These are phyloP conservation scores for Austrofundulus limnaeus DNA, from an alignment of 2,113 vertebrate species.

Conservation along the genomic window DNA sequence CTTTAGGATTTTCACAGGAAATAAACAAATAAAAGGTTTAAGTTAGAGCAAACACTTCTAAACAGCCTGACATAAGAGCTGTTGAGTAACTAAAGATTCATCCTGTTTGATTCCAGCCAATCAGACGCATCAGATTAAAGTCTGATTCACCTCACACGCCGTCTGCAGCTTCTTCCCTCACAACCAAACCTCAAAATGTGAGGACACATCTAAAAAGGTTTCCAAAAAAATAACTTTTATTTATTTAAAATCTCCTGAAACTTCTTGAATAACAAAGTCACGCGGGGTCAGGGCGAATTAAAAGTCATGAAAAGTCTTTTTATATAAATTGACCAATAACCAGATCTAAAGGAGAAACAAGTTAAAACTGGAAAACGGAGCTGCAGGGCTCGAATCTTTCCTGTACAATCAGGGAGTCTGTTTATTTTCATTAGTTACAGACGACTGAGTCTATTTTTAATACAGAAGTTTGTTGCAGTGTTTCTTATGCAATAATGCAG, in stretches of 20 bases:
- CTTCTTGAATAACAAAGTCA: too few species aligned
- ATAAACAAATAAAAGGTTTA: neutral
- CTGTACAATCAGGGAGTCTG: neutral
- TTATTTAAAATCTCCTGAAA: too few species aligned
- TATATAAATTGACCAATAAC: neutral
- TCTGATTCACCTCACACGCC: neutral
- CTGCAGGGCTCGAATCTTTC: neutral
- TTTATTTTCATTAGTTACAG: neutral
- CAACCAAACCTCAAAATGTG: neutral
- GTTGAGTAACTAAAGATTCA: slow-evolving; percentile 9
- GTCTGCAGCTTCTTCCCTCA: neutral
- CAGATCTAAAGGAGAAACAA: neutral
- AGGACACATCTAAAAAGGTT: neutral
- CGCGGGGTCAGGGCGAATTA: neutral
- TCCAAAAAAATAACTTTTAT: too few species aligned
- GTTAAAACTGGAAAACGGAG: neutral
- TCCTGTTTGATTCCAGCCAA: slow-evolving; percentile 25
- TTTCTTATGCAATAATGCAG: neutral
- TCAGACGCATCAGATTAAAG: slow-evolving; percentile 35
- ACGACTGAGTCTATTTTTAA: neutral
- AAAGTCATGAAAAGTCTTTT: neutral
- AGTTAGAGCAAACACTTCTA: too few species aligned
- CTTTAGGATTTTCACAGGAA: neutral
- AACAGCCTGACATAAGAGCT: slow-evolving; percentile 2
- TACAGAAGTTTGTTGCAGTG: neutral